Conservation (phyloP, 2,113 vertebrate species). For the Eudyptes chrysolophus region DNA sequence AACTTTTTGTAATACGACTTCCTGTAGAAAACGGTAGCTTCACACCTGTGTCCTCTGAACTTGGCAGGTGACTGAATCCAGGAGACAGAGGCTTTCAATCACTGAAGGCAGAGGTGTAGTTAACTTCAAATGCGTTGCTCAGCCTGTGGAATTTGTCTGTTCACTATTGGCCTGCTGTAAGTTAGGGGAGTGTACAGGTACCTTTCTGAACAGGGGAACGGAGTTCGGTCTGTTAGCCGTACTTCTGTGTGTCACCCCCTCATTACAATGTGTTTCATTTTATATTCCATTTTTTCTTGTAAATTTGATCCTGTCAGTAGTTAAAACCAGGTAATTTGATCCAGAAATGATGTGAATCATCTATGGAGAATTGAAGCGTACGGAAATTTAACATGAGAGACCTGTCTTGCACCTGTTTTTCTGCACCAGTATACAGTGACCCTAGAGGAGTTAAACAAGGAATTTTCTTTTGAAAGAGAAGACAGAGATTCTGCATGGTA, state of each 20-base stretch:
- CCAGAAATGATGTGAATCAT: conserved; percentile 42
- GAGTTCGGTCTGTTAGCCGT: background rate
- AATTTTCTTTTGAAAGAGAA: conserved; percentile 43
- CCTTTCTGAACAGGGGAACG: background rate
- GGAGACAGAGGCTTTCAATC: background rate
- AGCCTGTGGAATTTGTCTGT: background rate
- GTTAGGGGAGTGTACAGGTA: background rate
- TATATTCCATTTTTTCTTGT: conserved; percentile 44
- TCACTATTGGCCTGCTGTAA: background rate
- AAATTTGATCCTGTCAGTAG: conserved; percentile 53
- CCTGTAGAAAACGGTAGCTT: background rate
- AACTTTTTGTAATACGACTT: background rate
- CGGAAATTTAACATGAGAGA: conserved; percentile 36
- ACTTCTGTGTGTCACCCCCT: background rate
- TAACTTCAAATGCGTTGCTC: background rate
- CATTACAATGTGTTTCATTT: conserved; percentile 55
- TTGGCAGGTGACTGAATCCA: background rate
- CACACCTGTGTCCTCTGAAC: background rate
- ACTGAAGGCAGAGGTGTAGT: background rate
- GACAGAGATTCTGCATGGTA: conserved; percentile 30
- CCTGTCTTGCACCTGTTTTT: conserved; percentile 27
- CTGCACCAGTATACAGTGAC: conserved; percentile 16
- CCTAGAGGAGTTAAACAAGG: conserved; percentile 29
- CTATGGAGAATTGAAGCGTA: conserved; percentile 39
- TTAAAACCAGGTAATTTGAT: conserved; percentile 62